A percentile compares a stretch with the other conserved stretches of the same genome.
These are phyloP conservation scores for Parotia lawesii DNA, from an alignment of 2,113 vertebrate genomes.

Conservation along the genomic window DNA sequence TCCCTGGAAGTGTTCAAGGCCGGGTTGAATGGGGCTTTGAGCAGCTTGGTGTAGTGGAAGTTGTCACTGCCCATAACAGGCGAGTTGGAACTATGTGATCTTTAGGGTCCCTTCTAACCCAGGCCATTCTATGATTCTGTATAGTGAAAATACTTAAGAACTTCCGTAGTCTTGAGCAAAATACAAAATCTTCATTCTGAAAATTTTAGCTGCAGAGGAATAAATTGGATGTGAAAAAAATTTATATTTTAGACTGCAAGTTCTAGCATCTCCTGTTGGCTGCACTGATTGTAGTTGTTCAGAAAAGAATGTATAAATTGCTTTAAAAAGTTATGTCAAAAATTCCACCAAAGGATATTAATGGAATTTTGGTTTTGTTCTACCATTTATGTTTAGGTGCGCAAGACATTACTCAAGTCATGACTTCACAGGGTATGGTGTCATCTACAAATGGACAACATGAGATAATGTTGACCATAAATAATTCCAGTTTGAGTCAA, in stretches of 20 bases:
- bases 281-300: neutral
- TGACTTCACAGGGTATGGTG: slow-evolving; percentile 83
- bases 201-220: neutral
- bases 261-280: neutral
- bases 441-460: slow-evolving; percentile 77
- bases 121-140: neutral
- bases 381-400: slow-evolving; percentile 69
- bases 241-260: neutral
- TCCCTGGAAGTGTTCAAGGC: neutral
- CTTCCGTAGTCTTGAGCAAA: neutral
- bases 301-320: neutral
- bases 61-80: neutral
- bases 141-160: neutral
- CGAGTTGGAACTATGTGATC: neutral
- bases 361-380: neutral
- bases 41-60: neutral
- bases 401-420: slow-evolving; percentile 88
- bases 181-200: neutral
- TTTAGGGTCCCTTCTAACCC: neutral
- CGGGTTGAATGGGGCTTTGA: neutral
- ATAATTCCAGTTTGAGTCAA: slow-evolving; percentile 91
- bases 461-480: slow-evolving; percentile 96
- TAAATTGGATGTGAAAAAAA: neutral
- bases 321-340: neutral
- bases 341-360: neutral